Evolutionary conservation across 2,113 vertebrate species (phyloP), one percentile per base, ranked within the genome.

Genomic region (Passerina amoena): DNA sequence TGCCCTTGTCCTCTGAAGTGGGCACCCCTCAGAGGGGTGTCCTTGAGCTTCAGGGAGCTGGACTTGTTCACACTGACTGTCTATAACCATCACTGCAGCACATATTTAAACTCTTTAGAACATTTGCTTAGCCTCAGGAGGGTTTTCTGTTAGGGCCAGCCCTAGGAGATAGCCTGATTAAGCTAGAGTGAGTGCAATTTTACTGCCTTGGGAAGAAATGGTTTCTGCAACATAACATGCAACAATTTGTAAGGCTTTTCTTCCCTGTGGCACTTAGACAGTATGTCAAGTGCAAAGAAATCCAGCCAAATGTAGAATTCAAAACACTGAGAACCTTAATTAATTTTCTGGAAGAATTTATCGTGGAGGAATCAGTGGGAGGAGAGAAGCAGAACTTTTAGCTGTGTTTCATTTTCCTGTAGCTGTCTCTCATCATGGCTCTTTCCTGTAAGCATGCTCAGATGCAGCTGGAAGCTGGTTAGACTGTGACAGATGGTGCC

Each of bases 291-390:
- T 3, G 2, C 44, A 82, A 91, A 76, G 73, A 71, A 72, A 64
- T 69, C 18, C 71, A 87, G 61, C n/a, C 80, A 94, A 91, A 88
- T 80, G 77, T 28, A 66, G 57, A 72, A 80, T 59, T 71, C n/a
- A 76, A 90, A 88, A 75, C 42, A 78, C 38, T 73, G 51, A 2
- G 2, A 82, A n/a, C 50, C 42, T 87, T 73, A 88, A 71, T 86
- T 96, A 86, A 83, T 91, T 91, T 92, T 86, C 65, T 71, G 73
- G 37, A 71, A 84, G 28, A 53, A 70, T 70, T 92, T 85, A 70
- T 73, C 3, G 0, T 33, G 33, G 30, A 10, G 70, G 23, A 79
- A 88, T 64, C 70, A 56, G 78, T 76, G 82, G 73, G 91, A 94
- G 63, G 53, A 92, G 77, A 64, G 89, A 89, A 56, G 35, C 56